These are phyloP conservation scores for Eupithecia pulchellata DNA, from an alignment of 2,888 invertebrate species.

Conservation along the genomic window DNA sequence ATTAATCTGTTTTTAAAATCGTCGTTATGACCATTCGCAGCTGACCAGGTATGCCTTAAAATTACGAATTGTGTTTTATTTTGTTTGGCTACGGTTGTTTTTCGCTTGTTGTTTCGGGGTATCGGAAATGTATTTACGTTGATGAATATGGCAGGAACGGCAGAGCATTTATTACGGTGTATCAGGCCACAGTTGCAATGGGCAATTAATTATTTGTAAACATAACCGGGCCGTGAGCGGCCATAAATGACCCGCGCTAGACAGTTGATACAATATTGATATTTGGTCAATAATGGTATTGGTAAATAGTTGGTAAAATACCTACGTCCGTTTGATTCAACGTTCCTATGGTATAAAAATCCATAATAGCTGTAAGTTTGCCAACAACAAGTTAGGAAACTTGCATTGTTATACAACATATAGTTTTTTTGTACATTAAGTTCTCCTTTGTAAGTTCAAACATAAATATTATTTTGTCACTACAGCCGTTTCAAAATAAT, in stretches of 20 bases:
- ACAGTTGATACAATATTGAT: conserved; percentile 58
- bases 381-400: no score
- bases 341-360: conserved; percentile 3
- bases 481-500: no score
- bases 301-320: conserved; percentile 40
- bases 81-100: conserved; percentile 43
- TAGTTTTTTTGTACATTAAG: no score
- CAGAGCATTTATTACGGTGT: conserved; percentile 78
- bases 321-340: conserved; percentile 28
- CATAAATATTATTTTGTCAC: no score
- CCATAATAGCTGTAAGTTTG: not conserved
- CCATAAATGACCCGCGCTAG: conserved; percentile 66
- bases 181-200: conserved; percentile 79
- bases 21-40: conserved; percentile 68
- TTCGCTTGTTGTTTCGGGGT: conserved; percentile 42
- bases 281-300: conserved; percentile 46
- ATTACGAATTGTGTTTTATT: conserved; percentile 46
- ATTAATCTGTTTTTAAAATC: conserved; percentile 79
- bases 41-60: conserved; percentile 39
- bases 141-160: conserved; percentile 59
- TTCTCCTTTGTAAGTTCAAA: no score
- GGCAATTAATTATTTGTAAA: conserved; percentile 85
- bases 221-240: conserved; percentile 69
- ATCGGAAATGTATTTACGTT: conserved; percentile 60
- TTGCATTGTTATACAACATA: no score